Percentiles rank a stretch among this genome's conserved stretches.
phyloP scores from a whole-genome alignment of 2,797 vertebrate genomes.

The Arremon brunneinucha region DNA sequence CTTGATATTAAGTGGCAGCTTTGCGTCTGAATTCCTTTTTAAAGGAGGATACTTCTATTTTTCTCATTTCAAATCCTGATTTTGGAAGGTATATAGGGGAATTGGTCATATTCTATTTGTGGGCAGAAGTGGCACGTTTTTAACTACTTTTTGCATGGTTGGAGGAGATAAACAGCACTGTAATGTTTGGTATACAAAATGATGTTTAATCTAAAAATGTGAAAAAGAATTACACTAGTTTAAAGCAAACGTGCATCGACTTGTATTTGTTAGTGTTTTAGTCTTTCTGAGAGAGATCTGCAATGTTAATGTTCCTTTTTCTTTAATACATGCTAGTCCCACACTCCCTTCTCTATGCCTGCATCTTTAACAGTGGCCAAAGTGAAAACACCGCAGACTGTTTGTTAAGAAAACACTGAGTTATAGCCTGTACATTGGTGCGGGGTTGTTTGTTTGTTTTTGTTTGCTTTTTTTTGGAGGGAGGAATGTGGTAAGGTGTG shows the following conservation, averaged over 20 bases:
- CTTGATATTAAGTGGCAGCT: slow-evolving; percentile 58
- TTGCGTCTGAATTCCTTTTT: slow-evolving; percentile 46
- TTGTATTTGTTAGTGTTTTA: slow-evolving; percentile 82
- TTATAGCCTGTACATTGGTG: slow-evolving; percentile 57
- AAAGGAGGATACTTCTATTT: slow-evolving; percentile 3
- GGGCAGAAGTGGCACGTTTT: slow-evolving; percentile 66
- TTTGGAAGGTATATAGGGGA: slow-evolving; percentile 44
- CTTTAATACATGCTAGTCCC: slow-evolving; percentile 74
- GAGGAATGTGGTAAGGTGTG: slow-evolving; percentile 35
- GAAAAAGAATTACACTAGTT: slow-evolving; percentile 79
- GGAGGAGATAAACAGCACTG: slow-evolving; percentile 79
- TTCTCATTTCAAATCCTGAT: slow-evolving; percentile 43
- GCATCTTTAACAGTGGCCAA: slow-evolving; percentile 78
- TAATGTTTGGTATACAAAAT: slow-evolving; percentile 75
- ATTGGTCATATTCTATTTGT: slow-evolving; percentile 29
- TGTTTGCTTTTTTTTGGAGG: neutral
- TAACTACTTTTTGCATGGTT: slow-evolving; percentile 45
- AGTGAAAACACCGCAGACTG: slow-evolving; percentile 69
- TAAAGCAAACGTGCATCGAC: slow-evolving; percentile 77
- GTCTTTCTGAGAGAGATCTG: slow-evolving; percentile 76
- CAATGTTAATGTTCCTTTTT: slow-evolving; percentile 77
- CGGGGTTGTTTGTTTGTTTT: neutral
- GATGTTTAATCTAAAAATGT: slow-evolving; percentile 76
- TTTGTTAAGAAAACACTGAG: slow-evolving; percentile 69
- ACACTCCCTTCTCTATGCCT: slow-evolving; percentile 76